Evolutionary conservation across 2,113 vertebrate species (phyloP).

Genomic region (Pogonocichla stellata): DNA sequence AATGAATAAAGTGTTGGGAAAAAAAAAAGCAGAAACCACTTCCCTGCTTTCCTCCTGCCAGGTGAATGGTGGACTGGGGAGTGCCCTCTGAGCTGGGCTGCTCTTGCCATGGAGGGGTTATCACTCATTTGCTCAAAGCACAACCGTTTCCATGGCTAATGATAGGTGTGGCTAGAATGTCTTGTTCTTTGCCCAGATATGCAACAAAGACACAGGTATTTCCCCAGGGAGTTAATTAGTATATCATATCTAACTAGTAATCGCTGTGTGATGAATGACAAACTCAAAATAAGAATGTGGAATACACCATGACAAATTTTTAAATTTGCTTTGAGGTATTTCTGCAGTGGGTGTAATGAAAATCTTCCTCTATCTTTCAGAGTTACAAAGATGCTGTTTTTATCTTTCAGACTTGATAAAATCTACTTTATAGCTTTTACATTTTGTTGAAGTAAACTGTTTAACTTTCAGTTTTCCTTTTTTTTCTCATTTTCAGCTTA

Average conservation of each 20-base stretch:
- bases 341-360: slow-evolving; percentile 29
- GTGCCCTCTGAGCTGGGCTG: not conserved
- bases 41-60: not conserved
- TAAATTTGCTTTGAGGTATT: slow-evolving; percentile 45
- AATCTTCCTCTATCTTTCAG: slow-evolving; percentile 29
- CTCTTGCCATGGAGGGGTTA: not conserved
- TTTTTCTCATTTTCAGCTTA: not conserved
- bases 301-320: slow-evolving; percentile 35
- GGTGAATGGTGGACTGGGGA: not conserved
- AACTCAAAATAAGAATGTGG: slow-evolving; percentile 49
- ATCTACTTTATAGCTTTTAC: slow-evolving; percentile 3
- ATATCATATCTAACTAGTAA: slow-evolving; percentile 45
- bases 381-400: not conserved
- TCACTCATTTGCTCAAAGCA: not conserved
- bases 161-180: slow-evolving; percentile 30
- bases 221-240: slow-evolving; percentile 55
- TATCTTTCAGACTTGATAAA: not conserved
- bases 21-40: not conserved
- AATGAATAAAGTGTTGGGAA: not conserved
- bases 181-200: slow-evolving; percentile 52
- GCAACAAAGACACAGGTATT: slow-evolving; percentile 32
- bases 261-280: slow-evolving; percentile 45
- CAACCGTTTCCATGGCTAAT: not conserved
- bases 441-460: not conserved
- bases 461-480: slow-evolving; percentile 1